Evolutionary conservation across 92 coral and sea anemone genomes (phyloP), one percentile per base, ranked within the genome.

Genomic region (Zoanthus sociatus): DNA sequence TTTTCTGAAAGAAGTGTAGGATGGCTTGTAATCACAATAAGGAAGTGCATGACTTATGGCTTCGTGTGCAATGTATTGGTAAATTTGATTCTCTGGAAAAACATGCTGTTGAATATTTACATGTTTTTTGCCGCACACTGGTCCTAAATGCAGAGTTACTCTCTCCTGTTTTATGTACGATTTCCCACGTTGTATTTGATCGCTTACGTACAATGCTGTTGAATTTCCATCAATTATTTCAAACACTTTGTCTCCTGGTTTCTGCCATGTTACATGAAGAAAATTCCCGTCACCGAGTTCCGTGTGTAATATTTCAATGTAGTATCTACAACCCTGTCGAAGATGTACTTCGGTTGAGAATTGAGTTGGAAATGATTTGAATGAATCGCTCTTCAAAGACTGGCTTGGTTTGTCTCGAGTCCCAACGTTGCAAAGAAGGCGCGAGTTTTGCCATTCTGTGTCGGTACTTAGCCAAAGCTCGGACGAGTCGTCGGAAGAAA

Each of bases 241-340:
- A 85, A 94, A 94, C 26, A 78, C 75, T 11, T 45, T 48, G 10
- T 72, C n/a, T 9, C 85, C 73, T 21, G 96, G 94, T 26, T 33
- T 64, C 76, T 86, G 91, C 98, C 98, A 96, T 11, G 11, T 77
- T 0, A 94, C 94, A 10, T 82, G 77, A 54, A 96, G 45, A 77
- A 87, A 82, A 51, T 90, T 89, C 20, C 45, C 51, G 21, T 56
- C 45, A 10, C 87, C 78, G 56, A 18, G 4, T 21, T 90, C 91
- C 48, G 72, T 76, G 32, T 92, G 96, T 14, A 92, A 7, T 14
- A 91, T 66, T 44, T 96, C 96, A 6, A 96, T 61, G 87, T 87
- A 96, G 78, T 94, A 96, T 48, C 37, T 77, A 1, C 31, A 66
- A 15, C 88, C 89, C 50, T 69, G 71, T n/a, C 48, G 45, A 12